Base-by-base conservation (phyloP, 2,113 vertebrate species). In the Rhinichthys klamathensis region DNA sequence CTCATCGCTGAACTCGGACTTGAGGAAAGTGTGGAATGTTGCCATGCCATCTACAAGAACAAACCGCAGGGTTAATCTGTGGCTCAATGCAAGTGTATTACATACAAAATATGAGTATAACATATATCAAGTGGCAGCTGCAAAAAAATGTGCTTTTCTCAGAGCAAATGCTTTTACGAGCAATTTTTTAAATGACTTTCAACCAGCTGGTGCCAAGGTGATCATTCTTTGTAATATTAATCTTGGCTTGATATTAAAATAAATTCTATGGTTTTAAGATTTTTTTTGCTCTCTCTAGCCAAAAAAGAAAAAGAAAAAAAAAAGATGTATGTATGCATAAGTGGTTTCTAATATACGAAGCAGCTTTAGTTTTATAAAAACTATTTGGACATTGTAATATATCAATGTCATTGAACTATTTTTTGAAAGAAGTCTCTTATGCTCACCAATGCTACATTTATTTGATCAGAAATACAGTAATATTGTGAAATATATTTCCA, bases 1-100 rank as follows among this genome's bases (percentile, higher is more conserved):
- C 89, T 96, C 95, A 70, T 96, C 95, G 6, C 95, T 96, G 91
- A 94, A 95, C 89, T 96, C 95, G 0, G 95, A 93, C 88, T 95
- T 94, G 49, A 96, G 86, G 89, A 95, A 96, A 56, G 92, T 90
- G 86, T 94, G 93, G 89, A 96, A 96, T 56, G 93, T 93, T 44
- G 92, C 86, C 82, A 90, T 91, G 30, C 95, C 95, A 88, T 90
- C 95, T 96, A 44, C 76, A 87, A 15, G 70, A 18, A n/a, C 23
- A 80, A 32, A n/a, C 12, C 73, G 3, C n/a, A 18, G 46, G 35
- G 69, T 72, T 72, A 72, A 21, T 72, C 21, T 41, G 21, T 72
- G 23, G 35, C 35, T 72, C 9, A 72, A 41, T 41, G 69, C 23
- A 11, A 70, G 18, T 18, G 11, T 13, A 15, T 12, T 65, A 27